Evolutionary conservation across 1,140 invertebrate genomes (phyloP), one percentile per base, ranked within the genome.

Genomic region (Harlomillsia oculata): DNA sequence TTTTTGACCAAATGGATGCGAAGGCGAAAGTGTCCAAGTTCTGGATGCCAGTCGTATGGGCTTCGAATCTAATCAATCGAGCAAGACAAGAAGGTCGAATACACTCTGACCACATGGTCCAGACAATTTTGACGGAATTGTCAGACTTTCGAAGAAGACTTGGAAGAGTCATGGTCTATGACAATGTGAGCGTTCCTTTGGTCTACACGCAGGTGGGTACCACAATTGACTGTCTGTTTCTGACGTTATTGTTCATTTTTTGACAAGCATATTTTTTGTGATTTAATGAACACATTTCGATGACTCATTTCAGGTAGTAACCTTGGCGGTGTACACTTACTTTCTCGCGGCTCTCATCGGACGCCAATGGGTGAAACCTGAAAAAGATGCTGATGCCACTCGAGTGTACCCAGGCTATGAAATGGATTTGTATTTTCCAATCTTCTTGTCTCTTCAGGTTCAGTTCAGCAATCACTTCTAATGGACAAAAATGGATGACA

Each of bases 131-230:
- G 43, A 80, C 82, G 36, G 87, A 90, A 69, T 74, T 89, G 28
- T 88, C 85, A 5, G 86, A 89, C 66, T 89, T 89, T 59, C 75
- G 87, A 66, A 76, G 82, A 68, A 75, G 84, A 65, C 72, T 89
- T 56, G 86, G 86, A 54, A 82, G 82, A 44, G 75, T 90, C 4
- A 89, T 89, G 63, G 85, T 65, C 60, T 98, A 96, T 71, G 95
- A 98, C 74, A 97, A 91, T 67, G 91, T 97, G 64, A 94, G 88
- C 69, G 91, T 97, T 58, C 95, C 95, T 37, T 79, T 97, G 25
- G 93, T 97, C 53, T 98, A 98, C 72, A 97, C 93, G 50, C 93
- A 98, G 85, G 94, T 93, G 69, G 75, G 73, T 52, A 6, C 14
- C 1, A 18, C n/a, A 44, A 40, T 21, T 40, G 2, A 40, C 1